Percentiles rank a stretch among this genome's conserved stretches.
Conservation (phyloP, 2,888 invertebrate species). For the Caenorhabditis japonica region DNA sequence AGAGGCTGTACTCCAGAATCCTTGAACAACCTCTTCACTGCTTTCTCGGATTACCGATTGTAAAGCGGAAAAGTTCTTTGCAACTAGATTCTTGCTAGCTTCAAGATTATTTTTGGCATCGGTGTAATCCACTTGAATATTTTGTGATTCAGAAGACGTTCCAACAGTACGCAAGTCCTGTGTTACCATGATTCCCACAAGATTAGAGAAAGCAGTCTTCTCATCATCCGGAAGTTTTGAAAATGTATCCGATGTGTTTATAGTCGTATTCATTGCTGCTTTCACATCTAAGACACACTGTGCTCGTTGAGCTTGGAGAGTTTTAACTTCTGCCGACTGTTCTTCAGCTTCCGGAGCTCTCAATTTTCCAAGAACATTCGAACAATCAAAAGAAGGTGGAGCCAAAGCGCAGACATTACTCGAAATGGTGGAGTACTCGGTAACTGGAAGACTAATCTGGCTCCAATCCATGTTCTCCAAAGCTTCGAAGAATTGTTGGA, state of each 20-base stretch:
- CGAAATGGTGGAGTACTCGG: slow-evolving; percentile 22
- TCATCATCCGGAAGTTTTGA: slow-evolving; percentile 20
- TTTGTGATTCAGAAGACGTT: slow-evolving; percentile 17
- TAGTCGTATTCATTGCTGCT: slow-evolving; percentile 11
- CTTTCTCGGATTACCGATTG: no score
- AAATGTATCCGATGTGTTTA: slow-evolving; percentile 7
- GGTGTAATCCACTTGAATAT: slow-evolving; percentile 19
- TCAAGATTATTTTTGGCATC: not conserved
- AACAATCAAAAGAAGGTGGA: slow-evolving; percentile 15
- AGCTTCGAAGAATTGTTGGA: slow-evolving; percentile 34
- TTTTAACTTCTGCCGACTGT: slow-evolving; percentile 10
- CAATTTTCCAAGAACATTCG: slow-evolving; percentile 34
- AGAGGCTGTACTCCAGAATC: slow-evolving; percentile 47
- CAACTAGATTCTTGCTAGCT: not conserved
- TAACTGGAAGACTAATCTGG: slow-evolving; percentile 9
- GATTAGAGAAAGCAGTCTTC: slow-evolving; percentile 22
- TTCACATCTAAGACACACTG: slow-evolving; percentile 22
- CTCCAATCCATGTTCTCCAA: slow-evolving; percentile 43
- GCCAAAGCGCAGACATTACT: slow-evolving; percentile 27
- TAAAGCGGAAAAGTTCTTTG: no score
- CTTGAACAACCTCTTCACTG: slow-evolving; percentile 44
- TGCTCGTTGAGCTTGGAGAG: slow-evolving; percentile 15
- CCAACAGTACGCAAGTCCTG: slow-evolving; percentile 25
- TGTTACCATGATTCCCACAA: slow-evolving; percentile 26
- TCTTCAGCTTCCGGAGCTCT: slow-evolving; percentile 25